phyloP scores from a whole-genome alignment of 1,140 invertebrate genomes.

The Ostrea denselamellosa region DNA sequence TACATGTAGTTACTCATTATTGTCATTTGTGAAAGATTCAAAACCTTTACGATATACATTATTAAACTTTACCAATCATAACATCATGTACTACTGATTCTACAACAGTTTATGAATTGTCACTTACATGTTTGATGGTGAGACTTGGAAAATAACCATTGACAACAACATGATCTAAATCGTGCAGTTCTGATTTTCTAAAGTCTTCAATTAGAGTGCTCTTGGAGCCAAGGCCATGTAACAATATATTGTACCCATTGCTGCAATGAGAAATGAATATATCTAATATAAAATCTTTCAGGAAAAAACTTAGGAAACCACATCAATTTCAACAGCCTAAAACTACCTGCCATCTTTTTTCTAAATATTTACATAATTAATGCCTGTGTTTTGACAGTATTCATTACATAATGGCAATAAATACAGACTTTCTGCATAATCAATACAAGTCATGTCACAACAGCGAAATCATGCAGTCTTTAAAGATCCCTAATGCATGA shows the following conservation, averaged over 20 bases:
- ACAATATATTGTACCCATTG: slow-evolving; percentile 91
- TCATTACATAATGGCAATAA: too few relatives aligned
- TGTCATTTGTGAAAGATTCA: too few relatives aligned
- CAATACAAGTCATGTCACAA: too few relatives aligned
- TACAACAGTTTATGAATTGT: neutral
- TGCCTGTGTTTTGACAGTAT: too few relatives aligned
- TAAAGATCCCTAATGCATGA: too few relatives aligned
- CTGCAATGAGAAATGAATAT: slow-evolving; percentile 82
- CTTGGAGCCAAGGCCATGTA: slow-evolving; percentile 95
- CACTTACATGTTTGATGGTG: slow-evolving; percentile 87
- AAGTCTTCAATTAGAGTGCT: slow-evolving; percentile 88
- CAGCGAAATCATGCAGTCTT: too few relatives aligned
- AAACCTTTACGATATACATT: too few relatives aligned
- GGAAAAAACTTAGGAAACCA: neutral
- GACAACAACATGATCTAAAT: slow-evolving; percentile 87
- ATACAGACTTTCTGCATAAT: too few relatives aligned
- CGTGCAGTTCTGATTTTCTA: slow-evolving; percentile 83
- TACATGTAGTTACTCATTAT: too few relatives aligned
- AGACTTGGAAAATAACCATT: slow-evolving; percentile 96
- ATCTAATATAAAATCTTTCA: slow-evolving; percentile 41
- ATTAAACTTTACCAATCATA: too few relatives aligned
- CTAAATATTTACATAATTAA: too few relatives aligned
- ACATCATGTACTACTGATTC: neutral
- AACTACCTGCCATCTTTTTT: too few relatives aligned
- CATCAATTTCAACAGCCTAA: neutral